Conservation (phyloP, 2,888 invertebrate species). For the Lasioglossum zephyrum region DNA sequence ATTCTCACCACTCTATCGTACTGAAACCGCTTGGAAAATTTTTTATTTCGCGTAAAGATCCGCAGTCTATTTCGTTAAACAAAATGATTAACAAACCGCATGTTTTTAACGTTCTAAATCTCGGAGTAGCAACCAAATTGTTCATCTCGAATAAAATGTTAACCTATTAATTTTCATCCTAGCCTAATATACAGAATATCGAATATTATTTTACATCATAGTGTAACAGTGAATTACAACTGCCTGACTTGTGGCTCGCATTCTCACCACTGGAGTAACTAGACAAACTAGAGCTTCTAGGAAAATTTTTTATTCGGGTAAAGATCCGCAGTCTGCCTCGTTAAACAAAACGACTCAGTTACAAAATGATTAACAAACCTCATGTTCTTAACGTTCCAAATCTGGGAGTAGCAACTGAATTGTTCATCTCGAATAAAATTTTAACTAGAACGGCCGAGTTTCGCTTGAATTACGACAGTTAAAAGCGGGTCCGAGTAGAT, state of each 20-base stretch:
- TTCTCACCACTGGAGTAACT: too few relatives aligned
- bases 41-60: too few relatives aligned
- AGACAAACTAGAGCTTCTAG: too few relatives aligned
- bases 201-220: too few relatives aligned
- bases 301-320: too few relatives aligned
- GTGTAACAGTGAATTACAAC: too few relatives aligned
- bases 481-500: neutral
- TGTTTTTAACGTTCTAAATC: neutral
- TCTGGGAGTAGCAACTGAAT: neutral
- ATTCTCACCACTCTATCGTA: too few relatives aligned
- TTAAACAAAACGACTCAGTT: neutral
- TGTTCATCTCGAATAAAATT: neutral
- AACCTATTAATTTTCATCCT: neutral
- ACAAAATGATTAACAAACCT: neutral
- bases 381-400: neutral
- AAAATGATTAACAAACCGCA: neutral
- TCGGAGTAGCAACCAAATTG: neutral
- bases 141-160: neutral
- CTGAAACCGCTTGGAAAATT: too few relatives aligned
- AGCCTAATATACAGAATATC: too few relatives aligned
- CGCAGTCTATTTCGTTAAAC: too few relatives aligned
- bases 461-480: neutral
- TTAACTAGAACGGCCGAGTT: neutral
- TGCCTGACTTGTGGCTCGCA: too few relatives aligned
- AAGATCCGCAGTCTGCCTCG: too few relatives aligned